Evolutionary conservation across 2,113 vertebrate genomes (phyloP).

Genomic region (Leptobrachium leishanense): DNA sequence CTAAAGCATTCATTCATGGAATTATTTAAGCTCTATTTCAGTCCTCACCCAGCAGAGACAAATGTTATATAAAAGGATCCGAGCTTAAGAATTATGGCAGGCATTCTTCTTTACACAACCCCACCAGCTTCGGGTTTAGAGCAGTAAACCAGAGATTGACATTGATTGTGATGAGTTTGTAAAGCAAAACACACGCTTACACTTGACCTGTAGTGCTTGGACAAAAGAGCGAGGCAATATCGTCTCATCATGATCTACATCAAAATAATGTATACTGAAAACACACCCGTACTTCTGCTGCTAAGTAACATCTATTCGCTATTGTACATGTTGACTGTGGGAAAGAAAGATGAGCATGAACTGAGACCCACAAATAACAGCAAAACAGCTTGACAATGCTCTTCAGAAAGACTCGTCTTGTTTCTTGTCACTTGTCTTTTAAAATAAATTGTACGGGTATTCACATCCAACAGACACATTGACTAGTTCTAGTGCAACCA

Average conservation of each 20-base stretch:
- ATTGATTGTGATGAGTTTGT: slow-evolving; percentile 56
- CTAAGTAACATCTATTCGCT: slow-evolving; percentile 64
- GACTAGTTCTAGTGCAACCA: slow-evolving; percentile 1
- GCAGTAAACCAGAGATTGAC: slow-evolving; percentile 57
- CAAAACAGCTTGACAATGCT: slow-evolving; percentile 52
- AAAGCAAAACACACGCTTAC: slow-evolving; percentile 68
- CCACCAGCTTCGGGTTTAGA: slow-evolving; percentile 49
- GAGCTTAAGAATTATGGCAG: slow-evolving; percentile 66
- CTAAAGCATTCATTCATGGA: slow-evolving; percentile 69
- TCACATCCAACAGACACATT: slow-evolving; percentile 9
- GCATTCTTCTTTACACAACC: slow-evolving; percentile 67
- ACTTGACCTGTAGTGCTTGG: slow-evolving; percentile 66
- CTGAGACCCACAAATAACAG: slow-evolving; percentile 63
- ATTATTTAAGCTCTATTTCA: slow-evolving; percentile 76
- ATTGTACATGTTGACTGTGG: slow-evolving; percentile 61
- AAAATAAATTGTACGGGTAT: background rate
- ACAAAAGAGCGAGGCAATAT: slow-evolving; percentile 64
- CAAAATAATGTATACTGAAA: slow-evolving; percentile 58
- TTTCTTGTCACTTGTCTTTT: slow-evolving; percentile 38
- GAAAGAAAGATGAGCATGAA: slow-evolving; percentile 60
- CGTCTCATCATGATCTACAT: slow-evolving; percentile 57
- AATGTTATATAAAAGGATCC: slow-evolving; percentile 72
- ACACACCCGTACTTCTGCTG: slow-evolving; percentile 54
- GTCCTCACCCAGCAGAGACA: slow-evolving; percentile 65
- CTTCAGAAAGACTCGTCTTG: slow-evolving; percentile 55